These are phyloP conservation scores for Icerya purchasi DNA, from an alignment of 2,888 invertebrate genomes.

Conservation along the genomic window DNA sequence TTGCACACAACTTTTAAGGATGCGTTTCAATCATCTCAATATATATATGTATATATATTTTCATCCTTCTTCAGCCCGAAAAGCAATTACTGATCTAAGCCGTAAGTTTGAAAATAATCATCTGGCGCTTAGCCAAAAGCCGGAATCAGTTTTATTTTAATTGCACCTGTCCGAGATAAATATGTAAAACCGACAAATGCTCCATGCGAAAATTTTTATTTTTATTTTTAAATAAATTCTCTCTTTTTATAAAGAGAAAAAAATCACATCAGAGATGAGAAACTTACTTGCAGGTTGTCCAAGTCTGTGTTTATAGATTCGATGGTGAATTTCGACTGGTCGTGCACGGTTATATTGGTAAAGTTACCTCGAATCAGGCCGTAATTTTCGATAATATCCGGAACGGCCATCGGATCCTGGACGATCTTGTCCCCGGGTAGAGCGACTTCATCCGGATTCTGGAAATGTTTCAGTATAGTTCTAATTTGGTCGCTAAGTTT, in stretches of 20 bases:
- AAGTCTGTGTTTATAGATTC: constrained; percentile 46
- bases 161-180: too few species aligned
- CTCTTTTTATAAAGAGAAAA: neutral
- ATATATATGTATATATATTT: too few species aligned
- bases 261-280: too few species aligned
- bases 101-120: too few species aligned
- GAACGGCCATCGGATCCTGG: constrained; percentile 59
- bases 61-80: too few species aligned
- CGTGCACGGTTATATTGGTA: constrained; percentile 45
- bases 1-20: too few species aligned
- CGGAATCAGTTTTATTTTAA: too few species aligned
- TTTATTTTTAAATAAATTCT: neutral
- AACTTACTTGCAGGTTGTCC: constrained; percentile 44
- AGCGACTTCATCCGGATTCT: constrained; percentile 56
- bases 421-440: constrained; percentile 49
- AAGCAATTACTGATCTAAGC: too few species aligned
- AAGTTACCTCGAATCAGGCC: constrained; percentile 47
- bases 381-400: constrained; percentile 49
- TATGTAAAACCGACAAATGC: neutral
- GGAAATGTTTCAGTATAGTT: constrained; percentile 50
- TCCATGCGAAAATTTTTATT: neutral
- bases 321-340: constrained; percentile 56
- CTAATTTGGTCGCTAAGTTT: constrained; percentile 49
- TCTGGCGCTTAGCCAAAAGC: too few species aligned
- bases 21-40: too few species aligned